A percentile compares a stretch with the other conserved stretches of the same genome.
These are phyloP conservation scores for Anhinga rufa DNA, from an alignment of 2,113 vertebrate species.

Conservation along the genomic window DNA sequence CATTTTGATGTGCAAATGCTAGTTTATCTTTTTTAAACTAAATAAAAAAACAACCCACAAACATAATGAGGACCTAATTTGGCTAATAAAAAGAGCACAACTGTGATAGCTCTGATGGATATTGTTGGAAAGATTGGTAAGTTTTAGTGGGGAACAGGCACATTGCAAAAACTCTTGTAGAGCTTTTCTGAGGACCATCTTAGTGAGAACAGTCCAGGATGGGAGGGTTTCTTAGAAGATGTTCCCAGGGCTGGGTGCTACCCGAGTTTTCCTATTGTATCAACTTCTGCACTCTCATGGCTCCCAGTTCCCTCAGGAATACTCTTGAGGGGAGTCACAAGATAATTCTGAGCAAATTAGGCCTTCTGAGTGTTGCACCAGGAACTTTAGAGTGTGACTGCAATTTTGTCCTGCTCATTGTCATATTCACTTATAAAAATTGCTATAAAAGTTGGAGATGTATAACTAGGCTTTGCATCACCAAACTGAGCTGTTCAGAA, in stretches of 20 bases:
- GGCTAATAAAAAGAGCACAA: not conserved
- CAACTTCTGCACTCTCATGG: not conserved
- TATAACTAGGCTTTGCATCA: not conserved
- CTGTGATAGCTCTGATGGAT: not conserved
- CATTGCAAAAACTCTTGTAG: not conserved
- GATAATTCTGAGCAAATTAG: not conserved
- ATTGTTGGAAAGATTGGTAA: not conserved
- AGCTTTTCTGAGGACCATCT: not conserved
- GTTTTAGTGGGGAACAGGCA: not conserved
- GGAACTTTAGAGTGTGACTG: not conserved
- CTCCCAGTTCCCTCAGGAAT: not conserved
- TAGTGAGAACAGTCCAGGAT: not conserved
- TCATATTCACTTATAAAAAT: not conserved
- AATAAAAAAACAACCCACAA: not conserved
- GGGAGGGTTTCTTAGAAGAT: not conserved
- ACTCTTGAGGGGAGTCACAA: not conserved
- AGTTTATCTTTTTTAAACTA: not conserved
- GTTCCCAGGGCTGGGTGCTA: not conserved
- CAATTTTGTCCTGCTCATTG: not conserved
- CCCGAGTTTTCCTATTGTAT: not conserved
- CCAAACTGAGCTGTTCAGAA: fast-evolving
- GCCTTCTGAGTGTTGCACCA: not conserved
- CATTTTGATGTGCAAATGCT: not conserved
- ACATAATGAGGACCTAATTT: not conserved
- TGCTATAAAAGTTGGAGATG: not conserved